Evolutionary conservation across 1,140 invertebrate species (phyloP).

Genomic region (Pristionchus pacificus): DNA sequence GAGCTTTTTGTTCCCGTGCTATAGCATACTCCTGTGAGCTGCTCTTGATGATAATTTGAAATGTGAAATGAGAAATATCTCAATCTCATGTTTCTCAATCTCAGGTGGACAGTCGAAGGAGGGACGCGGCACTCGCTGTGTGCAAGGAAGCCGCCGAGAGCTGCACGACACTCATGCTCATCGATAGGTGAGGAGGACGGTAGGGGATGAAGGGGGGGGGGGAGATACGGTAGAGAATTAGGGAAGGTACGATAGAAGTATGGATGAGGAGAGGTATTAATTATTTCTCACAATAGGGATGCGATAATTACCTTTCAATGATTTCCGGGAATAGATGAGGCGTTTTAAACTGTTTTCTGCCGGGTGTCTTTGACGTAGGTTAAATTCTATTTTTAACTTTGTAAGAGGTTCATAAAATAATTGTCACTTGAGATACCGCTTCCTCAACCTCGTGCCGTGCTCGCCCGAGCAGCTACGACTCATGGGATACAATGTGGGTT

Average conservation of each 20-base stretch:
- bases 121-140: conserved; percentile 52
- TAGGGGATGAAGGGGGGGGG: no score
- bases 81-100: no score
- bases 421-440: conserved; percentile 39
- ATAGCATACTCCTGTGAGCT: no score
- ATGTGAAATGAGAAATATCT: no score
- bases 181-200: conserved; percentile 41
- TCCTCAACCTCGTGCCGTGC: conserved; percentile 53
- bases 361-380: no score
- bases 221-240: no score
- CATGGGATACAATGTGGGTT: conserved; percentile 51
- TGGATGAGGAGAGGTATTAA: no score
- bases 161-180: conserved; percentile 42
- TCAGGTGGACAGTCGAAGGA: conserved; percentile 74
- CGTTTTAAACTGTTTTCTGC: no score
- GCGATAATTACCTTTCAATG: not conserved
- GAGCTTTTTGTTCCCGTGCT: no score
- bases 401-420: not conserved
- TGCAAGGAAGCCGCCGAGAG: conserved; percentile 1
- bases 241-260: no score
- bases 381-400: no score
- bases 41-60: no score
- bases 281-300: not conserved
- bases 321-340: not conserved
- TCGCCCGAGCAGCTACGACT: conserved; percentile 48